Base-by-base conservation (phyloP, 2,797 vertebrate species). In the Macropodus opercularis region DNA sequence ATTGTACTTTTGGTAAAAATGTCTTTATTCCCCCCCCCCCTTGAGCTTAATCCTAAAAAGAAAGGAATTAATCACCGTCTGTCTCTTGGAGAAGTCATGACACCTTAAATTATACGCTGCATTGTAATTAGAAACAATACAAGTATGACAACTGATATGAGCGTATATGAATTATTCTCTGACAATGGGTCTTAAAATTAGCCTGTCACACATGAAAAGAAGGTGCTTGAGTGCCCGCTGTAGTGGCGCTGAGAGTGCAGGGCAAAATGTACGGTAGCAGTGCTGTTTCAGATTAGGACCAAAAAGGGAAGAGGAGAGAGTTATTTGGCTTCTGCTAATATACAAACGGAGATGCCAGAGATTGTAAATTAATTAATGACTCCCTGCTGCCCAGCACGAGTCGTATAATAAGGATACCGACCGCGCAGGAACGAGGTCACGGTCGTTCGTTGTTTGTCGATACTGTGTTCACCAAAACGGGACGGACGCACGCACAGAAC, bases 71-170 rank as follows among this genome's bases (percentile, higher is more conserved):
- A 86, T 85, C 78, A 83, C 58, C 49, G 21, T 72, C 68, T 83
- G 73, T 84, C 67, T 80, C 36, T 40, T 10, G 38, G 50, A 75
- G 63, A 81, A 81, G 69, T 65, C 81, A 69, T 75, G 77, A 83
- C 63, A 83, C 69, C 66, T 71, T 54, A 68, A 72, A 82, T 85
- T 79, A 84, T 67, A 66, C 56, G 41, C 57, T 49, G 68, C 63
- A 75, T 78, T 77, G 76, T 79, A 83, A 83, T 74, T 63, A 63
- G 75, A 86, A 76, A 81, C 81, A 80, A 80, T 79, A 74, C 63
- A 51, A 66, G 61, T 34, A 24, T 77, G 81, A 83, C 81, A 76
- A 53, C 69, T 76, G 64, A 82, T 61, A 50, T 26, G 18, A 36
- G 46, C 43, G 43, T 31, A 47, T 40, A 72, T 79, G 36, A 70